These are phyloP conservation scores for Apodemia mormo DNA, from an alignment of 2,888 invertebrate species.

Conservation along the genomic window DNA sequence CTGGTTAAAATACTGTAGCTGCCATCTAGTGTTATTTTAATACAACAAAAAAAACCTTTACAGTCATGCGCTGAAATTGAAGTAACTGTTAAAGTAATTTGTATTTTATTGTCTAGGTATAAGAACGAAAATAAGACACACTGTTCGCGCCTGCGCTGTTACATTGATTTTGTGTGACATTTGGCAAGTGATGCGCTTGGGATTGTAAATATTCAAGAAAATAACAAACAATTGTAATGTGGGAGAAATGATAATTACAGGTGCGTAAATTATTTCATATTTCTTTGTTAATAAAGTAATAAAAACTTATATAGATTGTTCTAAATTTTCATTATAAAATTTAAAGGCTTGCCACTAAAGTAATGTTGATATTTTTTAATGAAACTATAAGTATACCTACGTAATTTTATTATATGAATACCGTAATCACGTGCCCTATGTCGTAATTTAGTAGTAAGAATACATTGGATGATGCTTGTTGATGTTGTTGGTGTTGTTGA, in stretches of 20 bases:
- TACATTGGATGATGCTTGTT: too few species aligned
- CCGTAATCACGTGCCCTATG: too few species aligned
- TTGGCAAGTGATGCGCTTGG: conserved; percentile 35
- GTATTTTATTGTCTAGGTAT: background rate
- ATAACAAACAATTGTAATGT: conserved; percentile 33
- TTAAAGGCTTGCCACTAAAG: too few species aligned
- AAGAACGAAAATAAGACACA: conserved; percentile 38
- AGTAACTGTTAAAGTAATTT: conserved; percentile 30
- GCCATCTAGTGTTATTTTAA: conserved; percentile 34
- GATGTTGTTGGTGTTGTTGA: too few species aligned
- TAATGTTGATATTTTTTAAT: too few species aligned
- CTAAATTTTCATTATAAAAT: too few species aligned
- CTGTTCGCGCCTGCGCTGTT: conserved; percentile 62
- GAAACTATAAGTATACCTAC: too few species aligned
- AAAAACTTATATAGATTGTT: too few species aligned
- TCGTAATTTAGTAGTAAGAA: too few species aligned
- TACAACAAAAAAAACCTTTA: conserved; percentile 9
- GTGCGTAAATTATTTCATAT: conserved; percentile 43
- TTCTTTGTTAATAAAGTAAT: too few species aligned
- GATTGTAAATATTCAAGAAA: conserved; percentile 26
- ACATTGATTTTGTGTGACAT: conserved; percentile 64
- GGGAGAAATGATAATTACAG: conserved; percentile 56
- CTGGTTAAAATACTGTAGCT: background rate
- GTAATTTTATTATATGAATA: too few species aligned
- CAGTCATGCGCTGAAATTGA: conserved; percentile 21